Evolutionary conservation across 2,113 vertebrate genomes (phyloP).

Genomic region (Passer domesticus): DNA sequence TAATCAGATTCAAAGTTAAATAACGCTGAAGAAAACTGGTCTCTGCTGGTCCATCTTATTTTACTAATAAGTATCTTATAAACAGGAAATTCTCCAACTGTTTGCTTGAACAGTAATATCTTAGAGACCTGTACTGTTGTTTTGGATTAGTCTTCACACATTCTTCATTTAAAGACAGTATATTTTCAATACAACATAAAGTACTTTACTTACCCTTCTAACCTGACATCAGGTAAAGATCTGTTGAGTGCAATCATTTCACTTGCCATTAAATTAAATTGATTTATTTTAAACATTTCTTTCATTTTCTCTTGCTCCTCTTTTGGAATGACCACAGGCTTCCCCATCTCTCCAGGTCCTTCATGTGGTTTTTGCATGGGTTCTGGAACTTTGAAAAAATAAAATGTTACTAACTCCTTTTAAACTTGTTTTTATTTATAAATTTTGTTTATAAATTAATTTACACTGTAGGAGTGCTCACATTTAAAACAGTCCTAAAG

Average conservation of each 20-base stretch:
- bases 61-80: not conserved
- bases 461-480: not conserved
- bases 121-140: not conserved
- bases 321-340: conserved; percentile 96
- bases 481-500: not conserved
- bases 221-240: conserved; percentile 92
- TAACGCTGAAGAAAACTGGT: not conserved
- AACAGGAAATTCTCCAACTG: not conserved
- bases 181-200: not conserved
- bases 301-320: conserved; percentile 99
- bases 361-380: conserved; percentile 87
- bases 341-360: conserved; percentile 97
- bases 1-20: not conserved
- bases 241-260: conserved; percentile 98
- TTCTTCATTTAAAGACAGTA: not conserved
- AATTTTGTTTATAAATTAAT: not conserved
- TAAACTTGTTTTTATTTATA: not conserved
- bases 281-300: conserved; percentile 99
- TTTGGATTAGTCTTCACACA: not conserved
- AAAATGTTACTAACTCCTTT: not conserved
- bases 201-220: conserved; percentile 94
- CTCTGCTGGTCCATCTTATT: not conserved
- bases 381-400: conserved; percentile 79
- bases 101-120: not conserved
- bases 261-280: conserved; percentile 99